Evolutionary conservation across 2,888 invertebrate species (phyloP).

Genomic region (Oithona nana): DNA sequence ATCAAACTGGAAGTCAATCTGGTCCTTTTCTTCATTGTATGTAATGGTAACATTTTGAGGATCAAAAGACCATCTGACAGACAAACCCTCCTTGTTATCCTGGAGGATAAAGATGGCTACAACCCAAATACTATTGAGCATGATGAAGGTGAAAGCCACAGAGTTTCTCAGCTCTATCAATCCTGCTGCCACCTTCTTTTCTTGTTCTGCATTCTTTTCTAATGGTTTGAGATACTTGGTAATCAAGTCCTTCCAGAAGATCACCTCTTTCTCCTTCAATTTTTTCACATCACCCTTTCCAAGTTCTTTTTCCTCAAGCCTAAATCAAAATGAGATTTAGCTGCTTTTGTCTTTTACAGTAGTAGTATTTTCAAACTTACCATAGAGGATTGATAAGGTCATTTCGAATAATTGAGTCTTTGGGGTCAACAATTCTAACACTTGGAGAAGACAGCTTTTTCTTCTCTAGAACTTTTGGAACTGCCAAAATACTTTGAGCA

Average conservation of each 20-base stretch:
- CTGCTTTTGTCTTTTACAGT: no score
- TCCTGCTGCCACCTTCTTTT: constrained; percentile 20
- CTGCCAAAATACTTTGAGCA: neutral
- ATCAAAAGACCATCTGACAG: constrained; percentile 27
- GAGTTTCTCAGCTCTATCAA: constrained; percentile 29
- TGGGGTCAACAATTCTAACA: constrained; percentile 20
- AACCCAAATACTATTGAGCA: constrained; percentile 34
- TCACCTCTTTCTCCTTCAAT: constrained; percentile 26
- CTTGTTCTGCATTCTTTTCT: constrained; percentile 17
- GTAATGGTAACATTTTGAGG: constrained; percentile 5
- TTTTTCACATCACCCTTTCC: constrained; percentile 25
- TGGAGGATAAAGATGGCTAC: constrained; percentile 33
- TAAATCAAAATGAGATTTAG: no score
- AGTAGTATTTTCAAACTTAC: no score
- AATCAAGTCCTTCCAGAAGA: constrained; percentile 32
- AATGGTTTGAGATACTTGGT: constrained; percentile 30
- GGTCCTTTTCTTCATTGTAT: neutral
- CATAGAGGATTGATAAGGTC: constrained; percentile 24
- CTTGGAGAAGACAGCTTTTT: constrained; percentile 1
- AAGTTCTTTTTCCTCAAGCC: constrained; percentile 26
- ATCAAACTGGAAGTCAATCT: constrained; percentile 17
- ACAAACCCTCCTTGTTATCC: constrained; percentile 28
- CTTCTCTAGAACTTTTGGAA: neutral
- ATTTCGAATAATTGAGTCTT: constrained; percentile 18
- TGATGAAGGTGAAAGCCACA: constrained; percentile 28